Evolutionary conservation across 2,797 vertebrate species (phyloP), one percentile per base, ranked within the genome.

Genomic region (Falco biarmicus): DNA sequence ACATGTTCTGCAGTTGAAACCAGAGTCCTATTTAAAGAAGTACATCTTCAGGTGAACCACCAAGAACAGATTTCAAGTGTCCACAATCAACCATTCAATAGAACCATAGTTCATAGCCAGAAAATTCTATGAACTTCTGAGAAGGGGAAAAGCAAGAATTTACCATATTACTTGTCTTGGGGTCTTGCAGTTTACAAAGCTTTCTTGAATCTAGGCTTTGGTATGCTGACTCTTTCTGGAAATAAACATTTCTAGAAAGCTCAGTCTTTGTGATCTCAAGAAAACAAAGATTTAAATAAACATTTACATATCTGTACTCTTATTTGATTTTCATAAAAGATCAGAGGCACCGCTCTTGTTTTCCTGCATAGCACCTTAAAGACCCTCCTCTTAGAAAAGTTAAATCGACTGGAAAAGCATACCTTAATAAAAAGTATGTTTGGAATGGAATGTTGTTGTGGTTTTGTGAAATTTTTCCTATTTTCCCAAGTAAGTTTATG

Each of bases 81-180:
- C 9, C 8, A 56, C 63, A 54, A 43, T 7, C 21, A 48, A 14
- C 5, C 34, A 34, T 34, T 34, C 34, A 34, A 34, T 34, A 34
- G 34, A 34, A 34, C 34, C 34, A 34, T 34, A 34, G 34, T 32
- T 41, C 11, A 37, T 13, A 51, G 21, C 1, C 21, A 89, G 51
- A 65, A 66, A 63, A 60, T 15, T 28, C 1, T 34, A 17, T 7
- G 8, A 53, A 4, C 25, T 5, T 26, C 21, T 65, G 24, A 65
- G n/a, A 56, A 9, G 13, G 5, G 13, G 15, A 54, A 84, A 87
- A 74, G 0, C 14, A 70, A 65, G 34, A 65, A 37, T 15, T 29
- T 63, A 50, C 13, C 5, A 31, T 63, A 19, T 37, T 0, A 24
- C 5, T 61, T 60, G 0, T 59, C 39, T 76, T 78, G 17, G 6